Conservation (phyloP, 2,888 invertebrate species). For the Brassicogethes aeneus region DNA sequence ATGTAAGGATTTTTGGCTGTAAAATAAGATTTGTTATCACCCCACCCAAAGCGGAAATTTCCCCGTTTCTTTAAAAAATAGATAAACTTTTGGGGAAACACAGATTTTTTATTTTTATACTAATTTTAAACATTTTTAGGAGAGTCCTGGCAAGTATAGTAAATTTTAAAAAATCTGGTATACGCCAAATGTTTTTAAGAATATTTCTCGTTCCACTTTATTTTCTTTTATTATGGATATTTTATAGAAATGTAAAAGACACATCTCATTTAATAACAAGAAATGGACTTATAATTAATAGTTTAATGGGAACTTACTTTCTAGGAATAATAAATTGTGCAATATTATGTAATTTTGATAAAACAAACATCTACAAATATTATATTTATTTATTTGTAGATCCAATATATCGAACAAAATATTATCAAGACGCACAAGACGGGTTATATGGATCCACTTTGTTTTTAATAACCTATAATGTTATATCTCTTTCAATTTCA, state of each 20-base stretch:
- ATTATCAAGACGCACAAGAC: slow-evolving; percentile 85
- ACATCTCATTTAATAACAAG: slow-evolving; percentile 62
- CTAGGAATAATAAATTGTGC: slow-evolving; percentile 61
- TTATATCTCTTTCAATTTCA: slow-evolving; percentile 76
- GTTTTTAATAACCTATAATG: slow-evolving; percentile 70
- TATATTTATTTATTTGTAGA: slow-evolving; percentile 43
- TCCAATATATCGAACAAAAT: slow-evolving; percentile 79
- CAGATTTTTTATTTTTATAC: too few relatives aligned
- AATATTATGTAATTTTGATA: slow-evolving; percentile 58
- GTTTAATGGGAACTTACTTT: slow-evolving; percentile 58
- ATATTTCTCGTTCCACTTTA: slow-evolving; percentile 66
- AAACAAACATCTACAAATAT: slow-evolving; percentile 2
- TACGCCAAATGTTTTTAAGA: slow-evolving; percentile 67
- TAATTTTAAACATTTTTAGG: too few relatives aligned
- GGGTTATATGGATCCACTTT: slow-evolving; percentile 82
- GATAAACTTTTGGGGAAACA: too few relatives aligned
- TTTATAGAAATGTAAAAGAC: slow-evolving; percentile 60
- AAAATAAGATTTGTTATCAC: too few relatives aligned
- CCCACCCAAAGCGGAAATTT: too few relatives aligned
- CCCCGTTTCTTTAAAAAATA: too few relatives aligned
- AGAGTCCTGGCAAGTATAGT: slow-evolving; percentile 70
- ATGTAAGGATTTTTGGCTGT: slow-evolving; percentile 42
- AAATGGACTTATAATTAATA: slow-evolving; percentile 62
- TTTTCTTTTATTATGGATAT: slow-evolving; percentile 69
- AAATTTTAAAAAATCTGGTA: slow-evolving; percentile 64